These are phyloP conservation scores for Taxidea taxus DNA, from an alignment of 2,113 vertebrate species.

Conservation along the genomic window DNA sequence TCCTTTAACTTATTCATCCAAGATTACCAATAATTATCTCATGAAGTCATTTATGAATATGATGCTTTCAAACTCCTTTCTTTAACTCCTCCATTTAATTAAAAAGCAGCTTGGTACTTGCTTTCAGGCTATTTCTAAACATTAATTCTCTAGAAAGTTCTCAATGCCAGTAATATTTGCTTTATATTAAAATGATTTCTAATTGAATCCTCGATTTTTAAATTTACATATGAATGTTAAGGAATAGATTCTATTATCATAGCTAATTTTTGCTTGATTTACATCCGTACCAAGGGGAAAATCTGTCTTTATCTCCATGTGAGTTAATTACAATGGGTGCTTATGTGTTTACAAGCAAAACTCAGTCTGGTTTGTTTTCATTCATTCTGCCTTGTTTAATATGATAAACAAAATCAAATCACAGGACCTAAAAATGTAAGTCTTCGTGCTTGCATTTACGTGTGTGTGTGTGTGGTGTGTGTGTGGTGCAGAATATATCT, in stretches of 20 bases:
- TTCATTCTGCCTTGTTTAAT: background rate
- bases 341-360: background rate
- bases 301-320: background rate
- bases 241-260: background rate
- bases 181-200: background rate
- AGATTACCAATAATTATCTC: background rate
- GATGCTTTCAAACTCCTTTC: background rate
- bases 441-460: background rate
- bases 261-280: background rate
- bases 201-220: background rate
- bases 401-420: background rate
- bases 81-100: background rate
- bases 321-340: background rate
- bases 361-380: background rate
- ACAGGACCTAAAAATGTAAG: background rate
- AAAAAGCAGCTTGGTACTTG: background rate
- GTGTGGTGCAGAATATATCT: background rate
- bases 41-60: background rate
- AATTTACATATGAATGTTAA: background rate
- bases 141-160: background rate
- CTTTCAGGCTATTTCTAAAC: background rate
- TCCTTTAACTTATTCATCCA: background rate
- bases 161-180: background rate
- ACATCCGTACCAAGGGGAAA: background rate
- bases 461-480: background rate